These are phyloP conservation scores for Catharus bicknelli DNA, from an alignment of 2,113 vertebrate genomes.

Conservation along the genomic window DNA sequence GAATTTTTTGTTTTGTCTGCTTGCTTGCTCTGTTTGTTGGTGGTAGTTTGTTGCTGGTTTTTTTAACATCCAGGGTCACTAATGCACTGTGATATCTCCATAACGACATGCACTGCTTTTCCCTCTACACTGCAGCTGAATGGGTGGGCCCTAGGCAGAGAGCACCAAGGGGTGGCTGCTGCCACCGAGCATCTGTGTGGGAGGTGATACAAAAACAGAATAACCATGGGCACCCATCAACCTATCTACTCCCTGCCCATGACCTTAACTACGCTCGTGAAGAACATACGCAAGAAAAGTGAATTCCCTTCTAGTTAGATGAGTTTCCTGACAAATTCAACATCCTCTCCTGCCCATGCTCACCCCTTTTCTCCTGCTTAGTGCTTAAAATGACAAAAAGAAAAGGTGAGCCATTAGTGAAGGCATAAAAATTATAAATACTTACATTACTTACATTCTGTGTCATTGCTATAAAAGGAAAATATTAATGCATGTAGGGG, in stretches of 20 bases:
- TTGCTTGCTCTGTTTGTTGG: neutral
- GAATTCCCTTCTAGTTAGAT: neutral
- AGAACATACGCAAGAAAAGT: neutral
- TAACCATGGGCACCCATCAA: neutral
- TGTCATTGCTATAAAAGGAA: neutral
- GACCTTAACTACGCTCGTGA: neutral
- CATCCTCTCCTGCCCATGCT: neutral
- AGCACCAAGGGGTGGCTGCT: neutral
- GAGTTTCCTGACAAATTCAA: neutral
- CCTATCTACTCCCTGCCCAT: neutral
- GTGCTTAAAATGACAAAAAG: neutral
- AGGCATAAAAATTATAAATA: neutral
- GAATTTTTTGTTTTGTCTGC: neutral
- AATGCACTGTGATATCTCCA: neutral
- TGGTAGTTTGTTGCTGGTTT: neutral
- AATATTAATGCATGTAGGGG: neutral
- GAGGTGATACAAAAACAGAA: neutral
- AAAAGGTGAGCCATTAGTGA: neutral
- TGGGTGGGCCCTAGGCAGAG: neutral
- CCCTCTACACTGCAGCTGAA: accelerated
- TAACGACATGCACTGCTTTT: neutral
- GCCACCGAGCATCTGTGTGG: accelerated
- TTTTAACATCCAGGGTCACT: neutral
- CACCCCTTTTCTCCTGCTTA: neutral
- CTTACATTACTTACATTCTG: neutral